A percentile compares a stretch with the other conserved stretches of the same genome.
These are phyloP conservation scores for Gymnoscopelus microlampas DNA, from an alignment of 2,797 vertebrate species.

Conservation along the genomic window DNA sequence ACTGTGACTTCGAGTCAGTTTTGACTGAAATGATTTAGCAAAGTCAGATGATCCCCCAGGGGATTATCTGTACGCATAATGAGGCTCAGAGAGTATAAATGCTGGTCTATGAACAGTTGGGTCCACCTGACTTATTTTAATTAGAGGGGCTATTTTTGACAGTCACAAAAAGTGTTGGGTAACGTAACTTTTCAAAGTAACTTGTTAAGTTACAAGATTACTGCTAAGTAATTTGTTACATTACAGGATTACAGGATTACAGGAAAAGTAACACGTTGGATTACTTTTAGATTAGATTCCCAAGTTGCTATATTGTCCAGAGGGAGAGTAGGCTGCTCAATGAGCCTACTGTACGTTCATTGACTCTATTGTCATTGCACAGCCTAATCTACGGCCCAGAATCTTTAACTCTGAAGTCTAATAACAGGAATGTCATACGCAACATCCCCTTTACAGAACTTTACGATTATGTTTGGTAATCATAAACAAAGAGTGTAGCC, in stretches of 20 bases:
- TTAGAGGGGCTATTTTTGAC: no score
- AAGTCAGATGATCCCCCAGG: no score
- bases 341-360: neutral
- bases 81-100: neutral
- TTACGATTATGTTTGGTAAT: neutral
- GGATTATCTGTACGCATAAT: neutral
- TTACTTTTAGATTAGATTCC: neutral
- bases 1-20: no score
- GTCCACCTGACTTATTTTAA: neutral
- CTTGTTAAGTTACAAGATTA: conserved; percentile 1
- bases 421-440: neutral
- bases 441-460: neutral
- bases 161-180: neutral
- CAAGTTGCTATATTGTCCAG: no score
- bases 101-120: neutral
- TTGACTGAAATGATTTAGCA: no score
- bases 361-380: neutral
- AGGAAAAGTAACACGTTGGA: neutral
- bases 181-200: neutral
- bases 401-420: neutral
- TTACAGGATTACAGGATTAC: neutral
- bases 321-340: no score
- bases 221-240: neutral
- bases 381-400: neutral
- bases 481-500: no score